These are phyloP conservation scores for Pardosa pseudoannulata DNA, from an alignment of 2,888 invertebrate genomes.

Conservation along the genomic window DNA sequence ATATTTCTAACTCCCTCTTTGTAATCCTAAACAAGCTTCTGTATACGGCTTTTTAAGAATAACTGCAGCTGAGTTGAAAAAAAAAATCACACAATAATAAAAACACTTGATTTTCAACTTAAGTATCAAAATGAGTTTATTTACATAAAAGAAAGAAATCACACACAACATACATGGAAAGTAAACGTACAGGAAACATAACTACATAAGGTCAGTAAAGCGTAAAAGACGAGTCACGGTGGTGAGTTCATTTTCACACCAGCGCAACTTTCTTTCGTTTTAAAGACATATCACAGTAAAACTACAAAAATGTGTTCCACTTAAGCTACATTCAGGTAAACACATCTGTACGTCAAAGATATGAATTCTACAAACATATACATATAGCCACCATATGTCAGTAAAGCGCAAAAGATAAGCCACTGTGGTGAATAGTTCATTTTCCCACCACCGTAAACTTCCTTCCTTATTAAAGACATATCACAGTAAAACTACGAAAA, in stretches of 20 bases:
- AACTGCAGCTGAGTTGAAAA: no score
- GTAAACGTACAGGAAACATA: conserved; percentile 36
- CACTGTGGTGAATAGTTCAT: conserved; percentile 18
- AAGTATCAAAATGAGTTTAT: conserved; percentile 63
- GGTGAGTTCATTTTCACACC: conserved; percentile 7
- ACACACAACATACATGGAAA: conserved; percentile 46
- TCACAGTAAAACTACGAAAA: conserved; percentile 68
- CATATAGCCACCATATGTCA: no score
- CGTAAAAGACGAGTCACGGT: conserved; percentile 37
- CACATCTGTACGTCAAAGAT: no score
- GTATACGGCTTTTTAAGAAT: no score
- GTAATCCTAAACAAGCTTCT: no score
- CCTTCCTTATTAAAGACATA: conserved; percentile 59
- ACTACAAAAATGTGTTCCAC: conserved; percentile 29
- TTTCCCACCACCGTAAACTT: conserved; percentile 26
- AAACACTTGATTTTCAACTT: no score
- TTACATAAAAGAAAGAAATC: conserved; percentile 49
- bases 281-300: conserved; percentile 71
- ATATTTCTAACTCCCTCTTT: no score
- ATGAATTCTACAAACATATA: no score
- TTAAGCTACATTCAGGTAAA: no score
- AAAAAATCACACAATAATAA: no score
- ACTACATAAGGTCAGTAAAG: conserved; percentile 60
- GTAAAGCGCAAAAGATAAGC: conserved; percentile 47
- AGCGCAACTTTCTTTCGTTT: conserved; percentile 38